These are phyloP conservation scores for Rapana venosa DNA, from an alignment of 2,888 invertebrate genomes.

Conservation along the genomic window DNA sequence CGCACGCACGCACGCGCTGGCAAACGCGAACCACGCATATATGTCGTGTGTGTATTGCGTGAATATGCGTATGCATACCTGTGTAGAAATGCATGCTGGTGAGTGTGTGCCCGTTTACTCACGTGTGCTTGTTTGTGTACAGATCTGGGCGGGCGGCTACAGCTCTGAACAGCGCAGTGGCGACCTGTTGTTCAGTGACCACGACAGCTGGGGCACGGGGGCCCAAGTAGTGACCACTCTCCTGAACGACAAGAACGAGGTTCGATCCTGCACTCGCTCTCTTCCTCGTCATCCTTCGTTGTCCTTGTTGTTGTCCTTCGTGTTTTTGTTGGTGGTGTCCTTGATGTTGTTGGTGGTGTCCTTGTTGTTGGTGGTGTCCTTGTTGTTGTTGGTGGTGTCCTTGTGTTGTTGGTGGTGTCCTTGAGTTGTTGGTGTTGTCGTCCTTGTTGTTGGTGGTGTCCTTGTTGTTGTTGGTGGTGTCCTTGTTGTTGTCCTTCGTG, in stretches of 20 bases:
- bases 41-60: too few species aligned
- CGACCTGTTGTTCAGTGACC: constrained; percentile 67
- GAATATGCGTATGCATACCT: too few species aligned
- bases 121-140: constrained; percentile 2
- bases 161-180: constrained; percentile 67
- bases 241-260: constrained; percentile 79
- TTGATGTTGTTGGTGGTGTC: too few species aligned
- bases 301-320: too few species aligned
- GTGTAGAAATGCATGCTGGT: not conserved
- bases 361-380: too few species aligned
- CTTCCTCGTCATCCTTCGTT: not conserved
- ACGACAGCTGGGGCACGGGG: constrained; percentile 78
- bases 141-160: constrained; percentile 79
- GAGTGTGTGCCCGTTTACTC: not conserved
- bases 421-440: not conserved
- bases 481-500: not conserved
- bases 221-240: constrained; percentile 79
- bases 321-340: too few species aligned
- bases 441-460: not conserved
- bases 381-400: not conserved
- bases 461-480: not conserved
- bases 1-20: too few species aligned
- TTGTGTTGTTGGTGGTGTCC: not conserved
- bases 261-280: constrained; percentile 49
- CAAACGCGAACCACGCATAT: too few species aligned